Evolutionary conservation across 2,888 invertebrate genomes (phyloP), one percentile per base, ranked within the genome.

Genomic region (Taphrorychus bicolor): DNA sequence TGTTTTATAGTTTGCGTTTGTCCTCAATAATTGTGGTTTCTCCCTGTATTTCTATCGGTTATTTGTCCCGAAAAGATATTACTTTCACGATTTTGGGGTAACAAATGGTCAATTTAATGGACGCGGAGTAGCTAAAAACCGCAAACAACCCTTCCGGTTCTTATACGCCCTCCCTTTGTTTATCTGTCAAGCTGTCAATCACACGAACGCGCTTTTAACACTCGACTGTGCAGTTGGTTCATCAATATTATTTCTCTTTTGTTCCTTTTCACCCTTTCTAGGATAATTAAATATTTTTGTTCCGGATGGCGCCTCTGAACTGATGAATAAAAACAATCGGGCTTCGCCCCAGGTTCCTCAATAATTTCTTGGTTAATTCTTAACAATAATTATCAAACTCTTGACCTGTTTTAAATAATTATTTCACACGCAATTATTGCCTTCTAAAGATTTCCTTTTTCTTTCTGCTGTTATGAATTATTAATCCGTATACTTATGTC

Each of bases 161-260:
- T 61, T 66, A 59, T 62, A 59, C 62, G 14, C 41, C 14, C 49
- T n/a, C 63, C 68, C 68, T 54, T 56, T 42, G 49, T 68, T 68
- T 64, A 60, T 64, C 59, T 64, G 59, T 68, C 68, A 68, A 56
- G 16, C 51, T 64, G 68, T 68, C 68, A 68, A 68, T 68, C 68
- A 68, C 41, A 42, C 14, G 42, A 59, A 45, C 53, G 23, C 58
- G 51, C 59, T 51, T 58, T 59, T 42, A 54, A 53, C 65, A 65
- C 59, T 60, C 23, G 41, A 48, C 49, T 57, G 32, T 57, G 60
- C 60, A 56, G 53, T 60, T 18, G 42, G 54, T 66, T 66, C 60
- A 66, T 66, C 60, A 60, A 51, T 66, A 66, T 66, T 66, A 66
- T 66, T 59, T 66, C 59, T 58, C 59, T 56, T 51, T 60, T 60